Conservation (phyloP, 1,140 invertebrate species). For the Bombus turneri region DNA sequence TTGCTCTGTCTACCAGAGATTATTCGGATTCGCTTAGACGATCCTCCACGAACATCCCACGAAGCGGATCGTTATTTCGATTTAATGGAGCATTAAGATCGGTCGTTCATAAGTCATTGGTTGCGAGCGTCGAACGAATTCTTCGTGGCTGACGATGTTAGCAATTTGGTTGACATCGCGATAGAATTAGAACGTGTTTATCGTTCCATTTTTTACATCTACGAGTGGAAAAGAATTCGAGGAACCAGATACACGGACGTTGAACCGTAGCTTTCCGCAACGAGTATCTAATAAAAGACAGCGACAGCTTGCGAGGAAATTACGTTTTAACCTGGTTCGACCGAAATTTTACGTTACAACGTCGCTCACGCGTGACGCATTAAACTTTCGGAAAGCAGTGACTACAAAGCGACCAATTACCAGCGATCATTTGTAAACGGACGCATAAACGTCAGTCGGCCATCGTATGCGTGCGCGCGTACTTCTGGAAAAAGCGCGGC, state of each 20-base stretch:
- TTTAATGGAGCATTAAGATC: too few relatives aligned
- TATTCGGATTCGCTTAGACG: constrained; percentile 36
- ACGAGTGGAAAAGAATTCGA: not conserved
- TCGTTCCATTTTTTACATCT: not conserved
- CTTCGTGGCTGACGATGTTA: not conserved
- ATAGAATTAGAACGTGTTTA: not conserved
- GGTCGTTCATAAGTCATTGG: too few relatives aligned
- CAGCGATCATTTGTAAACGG: constrained; percentile 15
- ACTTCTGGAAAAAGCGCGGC: not conserved
- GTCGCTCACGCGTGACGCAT: not conserved
- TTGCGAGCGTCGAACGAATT: not conserved
- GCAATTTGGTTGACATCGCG: too few relatives aligned
- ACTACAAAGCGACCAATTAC: not conserved
- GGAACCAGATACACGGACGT: not conserved
- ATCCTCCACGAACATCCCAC: not conserved
- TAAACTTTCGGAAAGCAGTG: not conserved
- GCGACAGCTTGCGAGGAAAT: not conserved
- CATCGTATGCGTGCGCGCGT: too few relatives aligned
- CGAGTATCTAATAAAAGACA: constrained; percentile 18
- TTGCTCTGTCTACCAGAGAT: constrained; percentile 36
- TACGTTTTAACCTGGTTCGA: constrained; percentile 14
- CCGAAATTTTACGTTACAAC: not conserved
- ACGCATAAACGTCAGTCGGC: constrained; percentile 26
- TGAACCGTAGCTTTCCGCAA: not conserved
- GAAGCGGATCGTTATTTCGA: not conserved